Evolutionary conservation across 2,888 invertebrate genomes (phyloP).

Genomic region (Gortyna flavago): DNA sequence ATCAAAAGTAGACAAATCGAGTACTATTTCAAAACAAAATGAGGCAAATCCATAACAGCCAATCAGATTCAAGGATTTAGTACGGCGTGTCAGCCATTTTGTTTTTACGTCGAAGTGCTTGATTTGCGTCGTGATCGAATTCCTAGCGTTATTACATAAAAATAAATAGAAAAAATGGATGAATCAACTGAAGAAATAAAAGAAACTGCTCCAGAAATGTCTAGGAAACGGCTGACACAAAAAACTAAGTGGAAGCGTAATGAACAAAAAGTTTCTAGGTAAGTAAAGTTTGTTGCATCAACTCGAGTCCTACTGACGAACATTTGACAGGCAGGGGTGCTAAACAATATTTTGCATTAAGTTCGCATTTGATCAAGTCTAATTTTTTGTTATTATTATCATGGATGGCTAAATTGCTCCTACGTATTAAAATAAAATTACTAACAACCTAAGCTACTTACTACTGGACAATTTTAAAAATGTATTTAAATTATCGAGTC

Average conservation of each 20-base stretch:
- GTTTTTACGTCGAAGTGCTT: constrained; percentile 30
- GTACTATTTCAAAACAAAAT: constrained; percentile 40
- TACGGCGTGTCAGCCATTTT: constrained; percentile 37
- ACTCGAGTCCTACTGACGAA: constrained; percentile 36
- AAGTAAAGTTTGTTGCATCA: constrained; percentile 41
- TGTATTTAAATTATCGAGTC: constrained; percentile 41
- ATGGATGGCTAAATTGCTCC: constrained; percentile 40
- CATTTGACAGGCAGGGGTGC: constrained; percentile 40
- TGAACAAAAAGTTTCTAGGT: constrained; percentile 39
- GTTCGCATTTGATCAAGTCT: constrained; percentile 41
- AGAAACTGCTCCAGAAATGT: constrained; percentile 44
- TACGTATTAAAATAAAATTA: constrained; percentile 42
- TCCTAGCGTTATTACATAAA: constrained; percentile 38
- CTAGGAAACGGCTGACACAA: constrained; percentile 41
- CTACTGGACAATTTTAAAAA: constrained; percentile 41
- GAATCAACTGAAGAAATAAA: constrained; percentile 35
- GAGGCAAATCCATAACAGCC: constrained; percentile 31
- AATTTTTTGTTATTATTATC: constrained; percentile 39
- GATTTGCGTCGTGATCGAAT: constrained; percentile 27
- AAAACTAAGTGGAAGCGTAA: constrained; percentile 34
- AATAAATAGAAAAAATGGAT: constrained; percentile 36
- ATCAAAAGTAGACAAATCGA: constrained; percentile 40
- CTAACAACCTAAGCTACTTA: constrained; percentile 40
- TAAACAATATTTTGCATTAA: constrained; percentile 39
- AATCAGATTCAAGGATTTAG: constrained; percentile 40